These are phyloP conservation scores for Neolamprologus toae DNA, from an alignment of 2,113 vertebrate genomes.

Conservation along the genomic window DNA sequence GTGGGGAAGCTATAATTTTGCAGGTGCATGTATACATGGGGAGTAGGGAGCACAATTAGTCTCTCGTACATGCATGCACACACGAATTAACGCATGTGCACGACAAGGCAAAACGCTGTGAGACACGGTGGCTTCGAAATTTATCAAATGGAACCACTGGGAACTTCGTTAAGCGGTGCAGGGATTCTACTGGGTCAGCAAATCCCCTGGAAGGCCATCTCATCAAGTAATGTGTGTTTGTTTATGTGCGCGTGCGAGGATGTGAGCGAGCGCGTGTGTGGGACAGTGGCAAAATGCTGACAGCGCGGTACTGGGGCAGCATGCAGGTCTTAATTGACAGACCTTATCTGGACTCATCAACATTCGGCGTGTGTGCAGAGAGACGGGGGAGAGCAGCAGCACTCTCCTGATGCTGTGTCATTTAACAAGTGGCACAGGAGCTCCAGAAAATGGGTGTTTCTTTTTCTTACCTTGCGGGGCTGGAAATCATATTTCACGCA, in stretches of 20 bases:
- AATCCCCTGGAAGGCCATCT: slow-evolving; percentile 31
- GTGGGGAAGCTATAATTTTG: background rate
- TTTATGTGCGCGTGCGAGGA: background rate
- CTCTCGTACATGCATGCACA: background rate
- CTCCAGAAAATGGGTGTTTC: background rate
- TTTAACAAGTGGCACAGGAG: slow-evolving; percentile 1
- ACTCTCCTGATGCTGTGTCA: background rate
- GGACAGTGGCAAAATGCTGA: slow-evolving; percentile 35
- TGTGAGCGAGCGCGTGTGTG: background rate
- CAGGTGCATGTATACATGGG: background rate
- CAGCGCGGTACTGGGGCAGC: background rate
- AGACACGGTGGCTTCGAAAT: slow-evolving; percentile 48
- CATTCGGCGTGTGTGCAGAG: slow-evolving; percentile 1
- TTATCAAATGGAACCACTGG: slow-evolving; percentile 51
- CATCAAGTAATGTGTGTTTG: slow-evolving; percentile 36
- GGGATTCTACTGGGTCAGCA: slow-evolving; percentile 53
- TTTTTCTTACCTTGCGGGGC: slow-evolving; percentile 86
- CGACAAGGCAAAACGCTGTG: background rate
- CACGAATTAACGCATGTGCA: background rate
- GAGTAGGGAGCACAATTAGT: background rate
- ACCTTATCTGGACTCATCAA: slow-evolving; percentile 52
- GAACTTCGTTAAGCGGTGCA: slow-evolving; percentile 48
- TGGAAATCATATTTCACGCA: slow-evolving; percentile 99
- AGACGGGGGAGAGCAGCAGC: background rate
- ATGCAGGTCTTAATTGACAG: slow-evolving; percentile 51